phyloP scores from a whole-genome alignment of 2,888 invertebrate genomes.

The Stictocephala bisonia region DNA sequence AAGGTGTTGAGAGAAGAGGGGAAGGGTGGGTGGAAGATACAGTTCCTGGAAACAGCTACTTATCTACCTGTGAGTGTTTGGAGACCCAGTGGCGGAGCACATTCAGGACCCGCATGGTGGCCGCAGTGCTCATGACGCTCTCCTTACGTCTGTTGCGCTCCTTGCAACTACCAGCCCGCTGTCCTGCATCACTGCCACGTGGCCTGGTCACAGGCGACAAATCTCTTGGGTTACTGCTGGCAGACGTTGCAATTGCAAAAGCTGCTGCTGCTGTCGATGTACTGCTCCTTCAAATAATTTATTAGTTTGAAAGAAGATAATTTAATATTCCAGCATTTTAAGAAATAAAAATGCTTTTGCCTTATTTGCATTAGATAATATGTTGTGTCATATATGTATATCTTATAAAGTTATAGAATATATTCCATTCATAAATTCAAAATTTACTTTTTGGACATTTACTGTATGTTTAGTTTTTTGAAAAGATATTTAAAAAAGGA shows the following conservation, averaged over 20 bases:
- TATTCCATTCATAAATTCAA: no score
- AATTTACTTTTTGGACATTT: no score
- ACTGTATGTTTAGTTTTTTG: no score
- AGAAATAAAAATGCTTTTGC: neutral
- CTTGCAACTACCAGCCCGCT: constrained; percentile 61
- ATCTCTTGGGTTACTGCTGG: constrained; percentile 84
- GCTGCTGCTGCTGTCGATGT: constrained; percentile 89
- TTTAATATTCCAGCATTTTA: neutral
- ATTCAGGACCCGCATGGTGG: constrained; percentile 91
- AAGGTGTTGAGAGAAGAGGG: no score
- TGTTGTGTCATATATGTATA: neutral
- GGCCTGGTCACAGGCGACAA: constrained; percentile 64
- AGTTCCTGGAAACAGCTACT: no score
- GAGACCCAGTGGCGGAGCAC: constrained; percentile 93
- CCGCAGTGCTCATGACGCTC: constrained; percentile 91
- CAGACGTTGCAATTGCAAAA: constrained; percentile 92
- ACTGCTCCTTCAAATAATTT: constrained; percentile 73
- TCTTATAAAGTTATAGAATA: no score
- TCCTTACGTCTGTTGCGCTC: constrained; percentile 68
- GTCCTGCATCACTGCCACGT: constrained; percentile 43
- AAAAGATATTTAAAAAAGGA: no score
- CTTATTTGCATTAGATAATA: neutral
- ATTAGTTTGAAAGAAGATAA: neutral
- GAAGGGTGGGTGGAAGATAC: no score
- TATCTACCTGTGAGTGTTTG: constrained; percentile 83